Base-by-base conservation (phyloP, 1,140 invertebrate species). In the Ladona fulva region DNA sequence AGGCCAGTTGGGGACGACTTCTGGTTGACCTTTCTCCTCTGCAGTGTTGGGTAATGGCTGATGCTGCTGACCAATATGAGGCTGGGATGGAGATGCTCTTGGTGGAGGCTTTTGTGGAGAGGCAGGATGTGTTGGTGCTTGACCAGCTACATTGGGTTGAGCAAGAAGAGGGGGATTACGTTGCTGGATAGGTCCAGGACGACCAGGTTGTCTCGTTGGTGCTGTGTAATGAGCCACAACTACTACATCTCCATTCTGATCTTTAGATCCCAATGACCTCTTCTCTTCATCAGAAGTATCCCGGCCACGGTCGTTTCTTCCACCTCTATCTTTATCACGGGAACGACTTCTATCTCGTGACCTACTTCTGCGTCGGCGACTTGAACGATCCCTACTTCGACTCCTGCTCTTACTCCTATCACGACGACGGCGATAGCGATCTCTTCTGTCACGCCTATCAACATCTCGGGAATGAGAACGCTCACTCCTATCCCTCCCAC, bases 401-500 rank as follows among this genome's bases (percentile, higher is more conserved):
- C 82, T 83, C 11, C 83, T 77, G 73, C 87, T 82, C 25, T 84
- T 80, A 74, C 84, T 83, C 16, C 84, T 85, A 74, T 82, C 81
- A 25, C 81, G 77, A n/a, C 81, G 80, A 25, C 81, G 74, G 75
- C 78, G 76, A 79, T 90, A 88, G 14, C 89, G 74, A 24, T 80
- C 76, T 74, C 79, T 79, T 24, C 88, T 82, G 77, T 87, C 87
- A 3, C 89, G 84, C 12, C 88, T 84, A 24, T 89, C 89, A 11
- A 88, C 82, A 19, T 86, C 83, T n/a, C 86, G 82, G 42, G 75
- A 44, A 22, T 74, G 74, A 8, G 86, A 86, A 12, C 85, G 83
- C 12, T 85, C 85, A 79, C 87, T 77, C 11, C 85, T 84, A 12
- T 84, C 80, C 76, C 52, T 78, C 19, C 75, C 79, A 76, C 44